Evolutionary conservation across 2,797 vertebrate genomes (phyloP).

Genomic region (Cebuella pygmaea): DNA sequence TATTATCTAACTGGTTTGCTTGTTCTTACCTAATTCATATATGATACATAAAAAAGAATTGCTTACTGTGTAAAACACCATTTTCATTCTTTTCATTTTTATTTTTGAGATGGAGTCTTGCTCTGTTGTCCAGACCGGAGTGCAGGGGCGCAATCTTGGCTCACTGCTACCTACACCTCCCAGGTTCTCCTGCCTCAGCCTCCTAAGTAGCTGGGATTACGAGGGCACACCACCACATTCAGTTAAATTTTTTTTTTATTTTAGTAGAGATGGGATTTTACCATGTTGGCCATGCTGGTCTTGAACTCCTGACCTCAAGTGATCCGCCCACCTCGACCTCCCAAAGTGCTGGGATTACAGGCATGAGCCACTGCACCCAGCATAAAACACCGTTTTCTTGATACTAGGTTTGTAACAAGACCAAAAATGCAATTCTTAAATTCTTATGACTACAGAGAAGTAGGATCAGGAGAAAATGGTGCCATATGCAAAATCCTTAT

Average conservation of each 20-base stretch:
- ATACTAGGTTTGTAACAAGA: slow-evolving; percentile 9
- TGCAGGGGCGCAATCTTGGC: neutral
- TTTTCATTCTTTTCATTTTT: neutral
- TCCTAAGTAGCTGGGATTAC: neutral
- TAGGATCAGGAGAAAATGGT: slow-evolving; percentile 5
- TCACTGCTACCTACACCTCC: neutral
- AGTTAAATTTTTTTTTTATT: neutral
- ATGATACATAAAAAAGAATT: neutral
- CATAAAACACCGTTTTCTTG: neutral
- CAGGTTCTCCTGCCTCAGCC: neutral
- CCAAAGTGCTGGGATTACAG: neutral
- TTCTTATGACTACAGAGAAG: neutral
- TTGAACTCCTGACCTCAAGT: neutral
- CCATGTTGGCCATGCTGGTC: neutral
- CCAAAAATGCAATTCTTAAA: slow-evolving; percentile 34
- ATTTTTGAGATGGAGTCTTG: neutral
- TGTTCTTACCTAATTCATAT: slow-evolving; percentile 12
- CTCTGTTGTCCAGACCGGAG: neutral
- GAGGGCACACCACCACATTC: neutral
- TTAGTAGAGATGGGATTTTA: neutral
- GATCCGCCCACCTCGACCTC: neutral
- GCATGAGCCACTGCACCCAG: neutral
- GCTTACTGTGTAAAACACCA: neutral
- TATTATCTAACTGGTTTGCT: slow-evolving; percentile 24
- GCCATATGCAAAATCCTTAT: slow-evolving; percentile 5